Percentiles rank a stretch among this genome's conserved stretches.
These are phyloP conservation scores for Bos javanicus DNA, from an alignment of 2,113 vertebrate genomes.

Conservation along the genomic window DNA sequence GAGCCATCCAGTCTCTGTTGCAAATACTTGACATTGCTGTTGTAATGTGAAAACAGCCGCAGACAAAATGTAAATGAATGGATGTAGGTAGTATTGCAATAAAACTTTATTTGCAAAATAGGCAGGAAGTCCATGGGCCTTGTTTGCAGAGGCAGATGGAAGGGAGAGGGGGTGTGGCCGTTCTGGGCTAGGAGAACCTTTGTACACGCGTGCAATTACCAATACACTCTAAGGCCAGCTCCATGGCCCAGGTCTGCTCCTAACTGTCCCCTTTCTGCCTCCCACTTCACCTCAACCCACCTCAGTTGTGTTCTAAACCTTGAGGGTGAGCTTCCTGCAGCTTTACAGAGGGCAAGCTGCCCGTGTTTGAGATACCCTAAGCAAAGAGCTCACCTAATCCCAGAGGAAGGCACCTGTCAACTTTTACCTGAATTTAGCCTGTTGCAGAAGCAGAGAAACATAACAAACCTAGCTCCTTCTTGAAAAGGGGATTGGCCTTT, in stretches of 20 bases:
- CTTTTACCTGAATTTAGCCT: not conserved
- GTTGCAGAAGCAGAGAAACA: not conserved
- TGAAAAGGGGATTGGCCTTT: not conserved
- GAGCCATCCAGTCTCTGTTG: not conserved
- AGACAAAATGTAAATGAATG: not conserved
- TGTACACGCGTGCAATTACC: not conserved
- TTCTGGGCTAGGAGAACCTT: not conserved
- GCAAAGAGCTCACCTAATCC: not conserved
- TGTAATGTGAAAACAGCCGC: not conserved
- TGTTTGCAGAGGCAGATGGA: not conserved
- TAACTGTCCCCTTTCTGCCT: not conserved
- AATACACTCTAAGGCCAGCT: not conserved
- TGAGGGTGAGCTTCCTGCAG: not conserved
- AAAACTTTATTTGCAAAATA: slow-evolving; percentile 15
- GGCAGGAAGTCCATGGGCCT: not conserved
- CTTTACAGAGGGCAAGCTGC: not conserved
- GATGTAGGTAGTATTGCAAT: not conserved
- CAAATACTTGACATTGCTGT: not conserved
- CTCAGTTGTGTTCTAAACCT: not conserved
- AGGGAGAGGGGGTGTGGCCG: not conserved
- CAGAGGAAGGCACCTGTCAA: not conserved
- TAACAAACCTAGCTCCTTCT: not conserved
- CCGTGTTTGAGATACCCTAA: slow-evolving; percentile 8
- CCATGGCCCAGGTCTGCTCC: not conserved
- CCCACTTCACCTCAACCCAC: not conserved